Base-by-base conservation (phyloP, 2,888 invertebrate genomes). In the Netelia inedita region DNA sequence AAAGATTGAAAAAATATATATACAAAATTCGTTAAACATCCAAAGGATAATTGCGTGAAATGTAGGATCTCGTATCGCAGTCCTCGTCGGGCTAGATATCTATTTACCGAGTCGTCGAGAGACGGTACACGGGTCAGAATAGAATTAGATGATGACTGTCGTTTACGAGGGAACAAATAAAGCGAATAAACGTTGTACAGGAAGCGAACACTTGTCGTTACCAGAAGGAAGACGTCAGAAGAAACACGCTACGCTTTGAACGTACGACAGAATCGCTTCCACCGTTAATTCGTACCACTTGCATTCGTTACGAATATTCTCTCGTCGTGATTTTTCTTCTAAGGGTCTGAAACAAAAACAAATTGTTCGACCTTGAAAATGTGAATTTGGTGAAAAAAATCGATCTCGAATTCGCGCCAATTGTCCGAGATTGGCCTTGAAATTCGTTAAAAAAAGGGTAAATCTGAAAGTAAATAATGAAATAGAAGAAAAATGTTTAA, bases 201-300 rank as follows among this genome's bases (percentile, higher is more conserved):
- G 91, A 91, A 91, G 85, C 89, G 87, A 88, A 90, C 90, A 91
- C 90, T 91, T 91, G 90, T 89, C 88, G 87, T 88, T 88, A 88
- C 87, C 71, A 63, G 57, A 66, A 72, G 61, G 50, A 79, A 28
- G 28, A 63, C 66, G 59, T 76, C 35, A 50, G 66, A 75, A 75
- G 16, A 76, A 19, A 71, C 53, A 28, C 11, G 46, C n/a, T 65
- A 50, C 71, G 16, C 46, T 35, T 68, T 11, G 59, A 61, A 78
- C 43, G 53, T 50, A 46, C 21, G 46, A 57, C 16, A 74, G 50
- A n/a, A 46, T 16, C n/a, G 59, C 6, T 14, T 19, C 11, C 14
- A 9, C 65, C 19, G 11, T 53, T 1, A 68, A 46, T 50, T 50
- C 21, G 10, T 21, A 3, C 21, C 10, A 19, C 16, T n/a, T 11